Base-by-base conservation (phyloP, 2,888 invertebrate genomes). In the Eurytoma adleriae region DNA sequence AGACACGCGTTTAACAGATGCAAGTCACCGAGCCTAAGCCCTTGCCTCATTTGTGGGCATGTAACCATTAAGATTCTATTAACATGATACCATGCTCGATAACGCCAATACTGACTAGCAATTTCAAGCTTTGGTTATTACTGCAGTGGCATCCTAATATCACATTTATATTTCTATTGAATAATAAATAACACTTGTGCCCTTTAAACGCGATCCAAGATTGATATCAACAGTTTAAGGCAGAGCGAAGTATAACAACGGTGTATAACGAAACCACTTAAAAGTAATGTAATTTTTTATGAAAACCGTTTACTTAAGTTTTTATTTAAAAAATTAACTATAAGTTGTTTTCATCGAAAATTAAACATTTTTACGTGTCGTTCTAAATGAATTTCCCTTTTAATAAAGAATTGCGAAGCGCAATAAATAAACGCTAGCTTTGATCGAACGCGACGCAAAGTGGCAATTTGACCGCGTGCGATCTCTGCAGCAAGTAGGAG, bases 61-160 rank as follows among this genome's bases (percentile, higher is more conserved):
- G 40, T 40, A 40, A 40, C 27, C 48, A 48, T 64, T 64, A 64
- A 64, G n/a, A 30, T 64, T 64, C 64, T n/a, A 64, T 64, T 40
- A 18, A 40, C 40, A 12, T 16, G 48, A 12, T n/a, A 3, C 40
- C 64, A 4, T 3, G 48, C 48, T 61, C n/a, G n/a, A 61, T 13
- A 1, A 16, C 10, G 18, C 14, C 61, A 27, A 27, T 14, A 18
- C 40, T 13, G 18, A 13, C 27, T 27, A 14, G 27, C 16, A 27
- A 61, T 27, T 61, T 61, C 61, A 61, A 27, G 7, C 40, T 7
- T 40, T 40, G 40, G 40, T 40, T 40, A 40, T 7, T 3, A 3
- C 40, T 40, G 0, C 40, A 40, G 3, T 7, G 5, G 40, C 7
- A 40, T 7, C 0, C 40, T 7, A 40, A 40, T 40, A 40, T 40